Evolutionary conservation across 2,797 vertebrate species (phyloP), one percentile per base, ranked within the genome.

Genomic region (Amblyraja radiata): DNA sequence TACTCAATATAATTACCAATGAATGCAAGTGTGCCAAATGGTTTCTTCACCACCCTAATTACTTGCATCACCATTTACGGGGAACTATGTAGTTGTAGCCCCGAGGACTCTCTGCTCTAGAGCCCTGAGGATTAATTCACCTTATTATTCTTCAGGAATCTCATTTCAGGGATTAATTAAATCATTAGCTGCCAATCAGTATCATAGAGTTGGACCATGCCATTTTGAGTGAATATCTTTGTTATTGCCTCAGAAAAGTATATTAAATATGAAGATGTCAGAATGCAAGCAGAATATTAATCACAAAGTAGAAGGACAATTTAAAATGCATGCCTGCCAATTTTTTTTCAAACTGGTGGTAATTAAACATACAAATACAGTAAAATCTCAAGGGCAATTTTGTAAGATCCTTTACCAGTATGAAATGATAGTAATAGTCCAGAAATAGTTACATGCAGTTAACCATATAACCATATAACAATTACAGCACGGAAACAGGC

Each of bases 331-430:
- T 14, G 54, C 54, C 21, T 25, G 46, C 8, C 2, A 5, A 54
- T 93, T 39, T 76, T 21, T 74, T 39, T 6, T 0, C 11, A 25
- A 18, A 36, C 28, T n/a, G 36, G 90, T 25, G 11, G 23, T 96
- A 36, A 97, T 96, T 73, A 25, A 73, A 21, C 16, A 93, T 0
- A 0, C 93, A 28, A 21, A 54, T 94, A 10, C 23, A 21, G 0
- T 3, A 6, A 32, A 16, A 32, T 32, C 76, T 54, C 36, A 93
- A 28, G 10, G 14, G 6, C 25, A 65, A 88, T 68, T 88, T n/a
- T 88, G 61, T 61, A 63, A 88, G n/a, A 18, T 88, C 68, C 0
- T 86, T 23, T 65, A 16, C 10, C 16, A 93, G 46, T 46, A 73
- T 18, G 71, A 23, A 21, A 21, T 21, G 2, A 0, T 13, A 10